phyloP scores from a whole-genome alignment of 2,888 invertebrate species.

The Lutraria lutraria region DNA sequence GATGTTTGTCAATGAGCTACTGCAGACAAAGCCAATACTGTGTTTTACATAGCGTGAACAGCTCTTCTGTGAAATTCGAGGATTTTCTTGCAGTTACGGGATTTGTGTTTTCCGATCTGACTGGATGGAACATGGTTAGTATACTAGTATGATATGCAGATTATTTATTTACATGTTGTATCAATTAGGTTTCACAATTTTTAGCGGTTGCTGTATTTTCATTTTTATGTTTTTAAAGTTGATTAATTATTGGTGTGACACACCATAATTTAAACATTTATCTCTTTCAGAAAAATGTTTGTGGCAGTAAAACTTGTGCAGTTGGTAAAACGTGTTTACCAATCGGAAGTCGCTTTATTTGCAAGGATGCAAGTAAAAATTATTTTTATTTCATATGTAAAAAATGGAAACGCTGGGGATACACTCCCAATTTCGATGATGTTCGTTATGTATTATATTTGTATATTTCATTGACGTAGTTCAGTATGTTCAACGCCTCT shows the following conservation, averaged over 20 bases:
- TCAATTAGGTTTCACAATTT: no score
- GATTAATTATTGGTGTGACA: no score
- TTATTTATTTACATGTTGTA: background rate
- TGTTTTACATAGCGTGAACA: background rate
- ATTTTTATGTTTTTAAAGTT: no score
- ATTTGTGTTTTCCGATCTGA: background rate
- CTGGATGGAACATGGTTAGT: background rate
- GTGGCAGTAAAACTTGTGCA: background rate
- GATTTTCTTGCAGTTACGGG: background rate
- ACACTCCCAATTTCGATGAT: no score
- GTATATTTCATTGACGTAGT: no score
- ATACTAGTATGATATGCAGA: no score
- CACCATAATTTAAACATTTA: background rate
- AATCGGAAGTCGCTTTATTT: background rate
- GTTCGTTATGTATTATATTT: no score
- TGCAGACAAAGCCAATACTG: background rate
- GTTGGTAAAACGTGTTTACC: background rate
- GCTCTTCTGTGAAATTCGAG: background rate
- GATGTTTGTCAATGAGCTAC: conserved; percentile 9
- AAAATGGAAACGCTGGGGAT: no score
- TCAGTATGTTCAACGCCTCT: no score
- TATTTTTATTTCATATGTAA: background rate
- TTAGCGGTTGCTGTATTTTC: no score
- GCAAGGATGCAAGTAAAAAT: background rate
- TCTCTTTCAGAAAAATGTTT: background rate